These are phyloP conservation scores for Drosophila lacicola DNA, from an alignment of 2,888 invertebrate genomes.

Conservation along the genomic window DNA sequence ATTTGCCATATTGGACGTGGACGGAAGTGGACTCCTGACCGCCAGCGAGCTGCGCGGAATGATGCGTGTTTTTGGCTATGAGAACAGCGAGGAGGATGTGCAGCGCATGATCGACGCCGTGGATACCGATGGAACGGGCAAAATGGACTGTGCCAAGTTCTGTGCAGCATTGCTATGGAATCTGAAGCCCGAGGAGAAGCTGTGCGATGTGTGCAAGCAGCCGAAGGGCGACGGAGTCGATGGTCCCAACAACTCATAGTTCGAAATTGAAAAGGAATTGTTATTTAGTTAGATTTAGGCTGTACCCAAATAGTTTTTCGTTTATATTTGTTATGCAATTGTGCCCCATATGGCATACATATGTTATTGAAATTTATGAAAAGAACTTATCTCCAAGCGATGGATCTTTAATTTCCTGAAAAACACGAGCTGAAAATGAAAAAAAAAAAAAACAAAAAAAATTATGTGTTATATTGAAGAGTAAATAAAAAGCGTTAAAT, in stretches of 20 bases:
- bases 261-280: not conserved
- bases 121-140: constrained; percentile 7
- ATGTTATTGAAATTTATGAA: too few species aligned
- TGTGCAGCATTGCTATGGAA: constrained; percentile 36
- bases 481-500: not conserved
- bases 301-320: not conserved
- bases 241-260: not conserved
- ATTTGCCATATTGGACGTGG: constrained; percentile 36
- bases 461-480: constrained; percentile 8
- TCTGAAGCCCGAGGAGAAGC: not conserved
- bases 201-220: not conserved
- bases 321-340: not conserved
- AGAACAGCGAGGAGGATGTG: constrained; percentile 35
- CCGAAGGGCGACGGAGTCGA: not conserved
- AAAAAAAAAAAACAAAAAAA: not conserved
- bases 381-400: not conserved
- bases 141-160: constrained; percentile 19
- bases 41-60: constrained; percentile 22
- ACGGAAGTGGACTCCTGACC: constrained; percentile 25
- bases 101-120: constrained; percentile 38
- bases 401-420: not conserved
- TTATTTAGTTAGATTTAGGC: too few species aligned
- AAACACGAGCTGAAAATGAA: not conserved
- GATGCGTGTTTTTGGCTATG: constrained; percentile 41
- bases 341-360: not conserved